These are phyloP conservation scores for Ichneumoninae sp. DNA, from an alignment of 2,888 invertebrate genomes.

Conservation along the genomic window DNA sequence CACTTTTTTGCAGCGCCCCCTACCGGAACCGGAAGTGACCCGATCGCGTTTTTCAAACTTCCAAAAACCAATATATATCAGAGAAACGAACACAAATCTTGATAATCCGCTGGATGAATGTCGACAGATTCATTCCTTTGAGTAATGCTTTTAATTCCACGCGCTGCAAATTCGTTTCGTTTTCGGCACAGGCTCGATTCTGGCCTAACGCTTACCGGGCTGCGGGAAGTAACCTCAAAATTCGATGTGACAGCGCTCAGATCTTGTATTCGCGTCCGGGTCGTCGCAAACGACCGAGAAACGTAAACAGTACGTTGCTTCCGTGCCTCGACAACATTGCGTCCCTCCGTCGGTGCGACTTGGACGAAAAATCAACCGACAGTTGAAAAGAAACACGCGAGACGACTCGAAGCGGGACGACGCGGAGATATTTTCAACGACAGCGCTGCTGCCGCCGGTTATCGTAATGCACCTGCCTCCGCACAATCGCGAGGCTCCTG, in stretches of 20 bases:
- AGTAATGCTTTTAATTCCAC: too few relatives aligned
- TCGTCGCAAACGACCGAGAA: slow-evolving; percentile 17
- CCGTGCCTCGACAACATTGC: neutral
- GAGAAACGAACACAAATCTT: too few relatives aligned
- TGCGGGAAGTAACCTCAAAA: neutral
- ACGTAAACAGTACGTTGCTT: neutral
- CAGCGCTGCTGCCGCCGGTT: slow-evolving; percentile 15
- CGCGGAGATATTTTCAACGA: slow-evolving; percentile 9
- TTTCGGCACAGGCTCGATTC: neutral
- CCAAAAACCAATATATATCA: too few relatives aligned
- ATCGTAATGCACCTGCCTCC: slow-evolving; percentile 31
- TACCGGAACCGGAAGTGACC: too few relatives aligned
- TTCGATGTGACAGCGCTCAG: neutral
- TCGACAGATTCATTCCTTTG: too few relatives aligned
- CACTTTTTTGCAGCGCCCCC: too few relatives aligned
- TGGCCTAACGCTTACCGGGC: neutral
- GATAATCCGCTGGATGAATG: too few relatives aligned
- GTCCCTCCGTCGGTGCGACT: neutral
- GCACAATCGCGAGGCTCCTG: slow-evolving; percentile 11
- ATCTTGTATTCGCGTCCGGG: slow-evolving; percentile 2
- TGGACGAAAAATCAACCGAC: neutral
- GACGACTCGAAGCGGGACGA: neutral
- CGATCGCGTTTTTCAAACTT: too few relatives aligned
- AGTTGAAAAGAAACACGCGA: neutral
- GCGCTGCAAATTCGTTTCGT: too few relatives aligned